phyloP scores from a whole-genome alignment of 1,140 invertebrate genomes.

The Ptiloglossa arizonensis region DNA sequence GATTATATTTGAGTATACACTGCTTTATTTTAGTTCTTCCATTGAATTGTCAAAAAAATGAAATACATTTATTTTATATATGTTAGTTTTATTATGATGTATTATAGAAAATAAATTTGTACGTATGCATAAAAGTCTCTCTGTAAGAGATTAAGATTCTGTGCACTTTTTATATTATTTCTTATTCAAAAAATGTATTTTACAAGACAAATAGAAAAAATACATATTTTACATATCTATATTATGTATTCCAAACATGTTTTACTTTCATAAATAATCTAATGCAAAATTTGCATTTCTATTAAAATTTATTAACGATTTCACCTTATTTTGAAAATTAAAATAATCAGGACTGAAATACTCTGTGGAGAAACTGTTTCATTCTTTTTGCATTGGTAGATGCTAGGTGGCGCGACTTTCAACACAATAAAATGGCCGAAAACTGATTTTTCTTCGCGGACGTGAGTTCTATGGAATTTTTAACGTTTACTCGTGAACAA shows the following conservation, averaged over 20 bases:
- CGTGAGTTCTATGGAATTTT: slow-evolving; percentile 25
- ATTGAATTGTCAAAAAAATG: no score
- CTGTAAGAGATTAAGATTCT: no score
- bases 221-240: slow-evolving; percentile 5
- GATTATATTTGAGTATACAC: no score
- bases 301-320: background rate
- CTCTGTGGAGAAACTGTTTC: background rate
- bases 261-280: background rate
- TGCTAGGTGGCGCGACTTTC: slow-evolving; percentile 71
- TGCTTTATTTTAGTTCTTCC: no score
- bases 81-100: no score
- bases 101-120: no score
- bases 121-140: no score
- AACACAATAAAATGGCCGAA: slow-evolving; percentile 69
- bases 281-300: background rate
- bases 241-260: background rate
- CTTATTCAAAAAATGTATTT: slow-evolving; percentile 4
- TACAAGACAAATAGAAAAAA: slow-evolving; percentile 17
- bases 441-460: slow-evolving; percentile 64
- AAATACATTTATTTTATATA: no score
- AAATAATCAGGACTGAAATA: background rate
- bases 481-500: background rate
- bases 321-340: background rate
- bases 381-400: slow-evolving; percentile 18
- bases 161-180: no score